Evolutionary conservation across 2,888 invertebrate species (phyloP), one percentile per base, ranked within the genome.

Genomic region (Parapristionchus giblindavisi): DNA sequence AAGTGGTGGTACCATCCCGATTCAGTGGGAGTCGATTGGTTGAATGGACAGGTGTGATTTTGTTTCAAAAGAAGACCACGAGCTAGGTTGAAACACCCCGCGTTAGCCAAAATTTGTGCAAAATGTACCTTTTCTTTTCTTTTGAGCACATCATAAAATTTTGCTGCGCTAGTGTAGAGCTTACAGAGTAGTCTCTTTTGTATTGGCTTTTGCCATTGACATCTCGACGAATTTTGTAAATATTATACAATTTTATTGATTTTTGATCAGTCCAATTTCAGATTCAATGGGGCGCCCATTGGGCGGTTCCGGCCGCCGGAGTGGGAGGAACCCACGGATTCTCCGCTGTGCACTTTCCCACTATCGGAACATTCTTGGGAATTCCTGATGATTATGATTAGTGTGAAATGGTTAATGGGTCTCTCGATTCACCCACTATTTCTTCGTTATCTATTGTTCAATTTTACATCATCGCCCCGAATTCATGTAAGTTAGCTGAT

Each of bases 381-480:
- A 82, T 82, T 74, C 80, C 83, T 11, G 83, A 81, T 58, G 83
- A 81, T 74, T 83, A 81, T 73, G 83, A 81, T 77, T 82, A 66
- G 40, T n/a, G n/a, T n/a, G n/a, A n/a, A n/a, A n/a, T n/a, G n/a
- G n/a, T n/a, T n/a, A n/a, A n/a, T n/a, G n/a, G n/a, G n/a, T n/a
- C n/a, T n/a, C n/a, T n/a, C n/a, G n/a, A n/a, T n/a, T n/a, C n/a
- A n/a, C n/a, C n/a, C n/a, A n/a, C n/a, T n/a, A n/a, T n/a, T n/a
- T n/a, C n/a, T n/a, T n/a, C n/a, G n/a, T n/a, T n/a, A n/a, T n/a
- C n/a, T n/a, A n/a, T n/a, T n/a, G n/a, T n/a, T n/a, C n/a, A n/a
- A n/a, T n/a, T n/a, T n/a, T n/a, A n/a, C n/a, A n/a, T n/a, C n/a
- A n/a, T n/a, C n/a, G n/a, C n/a, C n/a, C n/a, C n/a, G n/a, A n/a